Evolutionary conservation across 1,140 invertebrate genomes (phyloP), one percentile per base, ranked within the genome.

Genomic region (Hestina assimilis): DNA sequence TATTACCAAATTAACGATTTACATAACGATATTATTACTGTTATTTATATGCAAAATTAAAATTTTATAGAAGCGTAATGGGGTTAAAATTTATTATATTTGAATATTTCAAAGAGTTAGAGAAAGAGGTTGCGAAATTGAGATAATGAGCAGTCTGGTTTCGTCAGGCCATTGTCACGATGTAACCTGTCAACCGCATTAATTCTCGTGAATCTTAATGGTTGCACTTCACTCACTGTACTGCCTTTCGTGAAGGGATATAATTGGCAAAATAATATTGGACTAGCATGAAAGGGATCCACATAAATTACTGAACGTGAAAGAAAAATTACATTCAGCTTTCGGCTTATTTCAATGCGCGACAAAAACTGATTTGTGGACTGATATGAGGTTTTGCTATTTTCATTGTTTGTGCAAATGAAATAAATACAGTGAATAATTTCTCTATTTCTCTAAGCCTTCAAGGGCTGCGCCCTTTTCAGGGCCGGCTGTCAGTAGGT

Each of bases 81-180:
- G 31, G 12, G 38, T 11, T n/a, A 57, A 33, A 17, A 23, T 35
- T 43, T 40, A 54, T 43, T 50, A 50, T 31, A 58, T 58, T 51
- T 58, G 40, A 50, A 58, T 50, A 29, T 41, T 58, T 50, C 43
- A 51, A 61, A 41, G 14, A 41, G 28, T 31, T 40, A 51, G 19
- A 43, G 57, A 29, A 45, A 31, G 28, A 42, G 46, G 23, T 65
- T 63, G 52, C 56, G 62, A 62, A 64, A 68, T 50, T 60, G 52
- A 62, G 50, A 59, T 64, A 68, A 71, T 71, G 67, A 65, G 53
- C 21, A 40, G 26, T 50, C 47, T 35, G 26, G 33, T 64, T 59
- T 68, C 54, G 65, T 28, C 67, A 71, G 38, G 31, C 24, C 53
- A 63, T 71, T 67, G 68, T 71, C 61, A 71, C 64, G 61, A 67